Base-by-base conservation (phyloP, 1,140 invertebrate species). In the Papilio xuthus region DNA sequence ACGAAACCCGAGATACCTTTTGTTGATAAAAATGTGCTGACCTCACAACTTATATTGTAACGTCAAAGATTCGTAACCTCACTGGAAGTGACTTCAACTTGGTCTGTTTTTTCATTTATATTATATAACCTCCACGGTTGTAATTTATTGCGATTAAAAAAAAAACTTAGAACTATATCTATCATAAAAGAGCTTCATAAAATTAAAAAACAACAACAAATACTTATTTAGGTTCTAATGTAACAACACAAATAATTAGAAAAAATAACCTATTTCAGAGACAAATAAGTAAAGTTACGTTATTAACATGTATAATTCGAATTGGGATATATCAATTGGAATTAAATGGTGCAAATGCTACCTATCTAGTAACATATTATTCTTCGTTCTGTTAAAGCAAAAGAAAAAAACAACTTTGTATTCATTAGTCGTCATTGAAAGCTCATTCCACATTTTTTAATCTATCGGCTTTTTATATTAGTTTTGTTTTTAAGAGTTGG, bases 401-500 rank as follows among this genome's bases (percentile, higher is more conserved):
- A 87, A 85, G 77, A 81, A 71, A 82, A 86, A 83, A 83, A 86
- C 2, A 78, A 80, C 67, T 37, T 53, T 79, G 80, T 83, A 88
- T 91, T 91, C 90, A 92, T 92, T 92, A 92, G 88, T 80, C 84
- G 81, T 86, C 86, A 91, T 90, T 91, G 89, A 91, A 91, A 88
- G 90, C 90, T 87, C 84, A 85, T 83, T 78, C 81, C 76, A 63
- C 78, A 82, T 86, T 85, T 76, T 83, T 84, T 85, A 85, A 82
- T 80, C 84, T 81, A 60, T 75, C 70, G 63, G 28, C 23, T 77
- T 73, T 79, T 80, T 84, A 84, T 37, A 81, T 81, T 78, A 75
- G 80, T 84, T 86, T 85, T 84, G 82, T 86, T 89, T 89, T 87
- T 81, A 85, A 79, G 81, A 82, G 79, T 81, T 78, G 78, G 80